Percentiles rank a stretch among this genome's conserved stretches.
Evolutionary conservation across 2,113 vertebrate species (phyloP).

Genomic region (Campylomormyrus tamandua): DNA sequence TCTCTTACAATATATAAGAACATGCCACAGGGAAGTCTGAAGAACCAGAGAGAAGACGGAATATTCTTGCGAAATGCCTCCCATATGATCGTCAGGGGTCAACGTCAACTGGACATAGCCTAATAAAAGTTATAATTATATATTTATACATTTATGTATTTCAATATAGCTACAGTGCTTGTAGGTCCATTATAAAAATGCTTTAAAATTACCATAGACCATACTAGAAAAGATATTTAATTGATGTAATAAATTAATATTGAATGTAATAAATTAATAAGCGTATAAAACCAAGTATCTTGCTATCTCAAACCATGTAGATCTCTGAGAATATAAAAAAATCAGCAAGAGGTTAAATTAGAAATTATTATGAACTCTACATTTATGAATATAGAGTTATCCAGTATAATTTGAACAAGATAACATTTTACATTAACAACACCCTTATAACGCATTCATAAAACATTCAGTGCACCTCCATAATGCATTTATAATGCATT

Average conservation of each 20-base stretch:
- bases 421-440: slow-evolving; percentile 15
- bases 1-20: neutral
- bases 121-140: neutral
- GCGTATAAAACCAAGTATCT: neutral
- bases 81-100: neutral
- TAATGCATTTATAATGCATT: neutral
- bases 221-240: neutral
- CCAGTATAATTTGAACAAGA: slow-evolving; percentile 47
- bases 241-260: neutral
- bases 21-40: neutral
- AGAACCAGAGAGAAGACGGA: neutral
- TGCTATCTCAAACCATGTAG: neutral
- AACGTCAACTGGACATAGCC: neutral
- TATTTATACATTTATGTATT: neutral
- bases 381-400: neutral
- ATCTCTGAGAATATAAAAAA: neutral
- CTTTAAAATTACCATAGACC: neutral
- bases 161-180: neutral
- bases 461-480: neutral
- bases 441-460: neutral
- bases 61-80: neutral
- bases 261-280: neutral
- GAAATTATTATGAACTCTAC: neutral
- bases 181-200: neutral
- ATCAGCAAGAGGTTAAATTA: neutral